Conservation (phyloP, 2,888 invertebrate species). For the Idaea dimidiata region DNA sequence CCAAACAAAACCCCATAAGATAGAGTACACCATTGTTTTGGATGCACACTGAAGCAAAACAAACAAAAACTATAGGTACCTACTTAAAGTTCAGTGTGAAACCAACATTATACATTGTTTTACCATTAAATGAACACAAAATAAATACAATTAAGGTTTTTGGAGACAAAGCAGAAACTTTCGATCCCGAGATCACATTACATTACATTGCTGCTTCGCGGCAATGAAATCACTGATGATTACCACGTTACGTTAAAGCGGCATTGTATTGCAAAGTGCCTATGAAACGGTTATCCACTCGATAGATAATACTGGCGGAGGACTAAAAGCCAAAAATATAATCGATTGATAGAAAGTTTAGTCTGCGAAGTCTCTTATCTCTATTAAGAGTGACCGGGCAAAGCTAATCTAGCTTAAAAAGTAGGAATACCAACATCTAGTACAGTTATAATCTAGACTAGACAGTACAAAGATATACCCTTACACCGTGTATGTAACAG, state of each 20-base stretch:
- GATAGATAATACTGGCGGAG: too few species aligned
- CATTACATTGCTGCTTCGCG: neutral
- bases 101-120: conserved; percentile 10
- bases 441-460: conserved; percentile 41
- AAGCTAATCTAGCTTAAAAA: neutral
- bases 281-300: too few species aligned
- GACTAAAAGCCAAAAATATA: too few species aligned
- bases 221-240: too few species aligned
- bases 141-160: conserved; percentile 1
- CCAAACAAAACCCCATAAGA: conserved; percentile 71
- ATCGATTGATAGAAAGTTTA: neutral
- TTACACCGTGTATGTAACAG: conserved; percentile 73
- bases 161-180: neutral
- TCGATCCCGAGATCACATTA: neutral
- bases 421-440: conserved; percentile 5
- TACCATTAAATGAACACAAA: conserved; percentile 25
- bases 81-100: neutral
- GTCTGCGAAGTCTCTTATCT: neutral
- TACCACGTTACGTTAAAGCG: too few species aligned
- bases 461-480: conserved; percentile 76
- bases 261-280: too few species aligned
- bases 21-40: conserved; percentile 64
- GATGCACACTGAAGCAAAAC: neutral
- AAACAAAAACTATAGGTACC: neutral
- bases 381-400: neutral